phyloP scores from a whole-genome alignment of 2,113 vertebrate species.

The Cisticola juncidis region DNA sequence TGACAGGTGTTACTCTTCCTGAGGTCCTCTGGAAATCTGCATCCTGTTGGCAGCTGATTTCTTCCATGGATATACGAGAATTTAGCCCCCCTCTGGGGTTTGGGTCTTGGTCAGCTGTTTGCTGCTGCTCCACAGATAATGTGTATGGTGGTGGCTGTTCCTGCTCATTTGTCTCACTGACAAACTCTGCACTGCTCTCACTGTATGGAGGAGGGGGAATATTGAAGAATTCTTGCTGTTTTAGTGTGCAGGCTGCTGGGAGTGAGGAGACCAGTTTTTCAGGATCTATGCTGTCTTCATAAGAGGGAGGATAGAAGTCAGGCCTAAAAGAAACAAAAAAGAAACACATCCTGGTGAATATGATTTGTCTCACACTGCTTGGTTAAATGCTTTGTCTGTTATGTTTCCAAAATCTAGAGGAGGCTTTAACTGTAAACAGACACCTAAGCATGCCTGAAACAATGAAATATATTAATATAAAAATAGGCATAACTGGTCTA shows the following conservation, averaged over 20 bases:
- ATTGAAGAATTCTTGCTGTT: neutral
- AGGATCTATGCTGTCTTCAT: conserved; percentile 74
- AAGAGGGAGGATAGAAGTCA: conserved; percentile 80
- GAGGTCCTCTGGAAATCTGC: neutral
- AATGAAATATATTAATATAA: neutral
- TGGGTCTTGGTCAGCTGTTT: neutral
- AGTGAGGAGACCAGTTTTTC: conserved; percentile 5
- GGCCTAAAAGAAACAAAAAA: conserved; percentile 68
- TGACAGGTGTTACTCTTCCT: neutral
- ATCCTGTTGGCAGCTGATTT: neutral
- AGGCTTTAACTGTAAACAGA: neutral
- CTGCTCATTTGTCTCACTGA: conserved; percentile 55
- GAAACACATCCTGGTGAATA: neutral
- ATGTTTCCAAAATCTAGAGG: neutral
- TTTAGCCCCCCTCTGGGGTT: neutral
- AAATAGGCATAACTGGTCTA: neutral
- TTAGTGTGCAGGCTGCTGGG: neutral
- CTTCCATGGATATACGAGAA: neutral
- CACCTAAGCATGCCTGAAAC: neutral
- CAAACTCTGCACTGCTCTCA: conserved; percentile 31
- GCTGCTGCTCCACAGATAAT: neutral
- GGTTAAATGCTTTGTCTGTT: neutral
- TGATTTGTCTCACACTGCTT: neutral
- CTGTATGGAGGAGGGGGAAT: conserved; percentile 78
- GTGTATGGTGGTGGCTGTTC: conserved; percentile 80